These are phyloP conservation scores for Serilophus lunatus DNA, from an alignment of 2,113 vertebrate genomes.

Conservation along the genomic window DNA sequence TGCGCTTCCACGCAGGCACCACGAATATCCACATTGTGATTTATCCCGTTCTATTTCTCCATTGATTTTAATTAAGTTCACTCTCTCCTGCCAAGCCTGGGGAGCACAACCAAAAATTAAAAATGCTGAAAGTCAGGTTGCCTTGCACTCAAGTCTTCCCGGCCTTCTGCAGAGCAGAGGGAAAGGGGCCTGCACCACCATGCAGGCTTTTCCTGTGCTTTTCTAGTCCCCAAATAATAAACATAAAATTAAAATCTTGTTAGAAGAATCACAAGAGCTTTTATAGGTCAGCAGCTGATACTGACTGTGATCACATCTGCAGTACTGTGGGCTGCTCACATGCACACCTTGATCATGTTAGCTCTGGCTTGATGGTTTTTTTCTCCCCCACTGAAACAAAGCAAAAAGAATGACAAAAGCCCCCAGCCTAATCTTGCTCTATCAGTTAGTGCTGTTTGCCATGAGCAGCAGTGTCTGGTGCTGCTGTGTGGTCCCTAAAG, in stretches of 20 bases:
- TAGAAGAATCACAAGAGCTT: conserved; percentile 67
- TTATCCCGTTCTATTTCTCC: conserved; percentile 62
- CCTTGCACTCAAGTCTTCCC: conserved; percentile 18
- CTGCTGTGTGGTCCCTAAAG: neutral
- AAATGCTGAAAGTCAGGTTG: conserved; percentile 9
- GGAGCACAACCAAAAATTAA: conserved; percentile 45
- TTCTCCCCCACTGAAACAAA: neutral
- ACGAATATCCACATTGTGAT: conserved; percentile 45
- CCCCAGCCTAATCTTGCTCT: neutral
- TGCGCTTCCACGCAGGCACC: neutral
- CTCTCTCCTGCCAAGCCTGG: conserved; percentile 50
- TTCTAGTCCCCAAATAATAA: conserved; percentile 65
- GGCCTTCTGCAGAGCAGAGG: conserved; percentile 2
- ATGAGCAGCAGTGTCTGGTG: neutral
- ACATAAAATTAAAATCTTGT: conserved; percentile 75
- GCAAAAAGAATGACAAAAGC: neutral
- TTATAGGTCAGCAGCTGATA: conserved; percentile 41
- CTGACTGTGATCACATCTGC: conserved; percentile 63
- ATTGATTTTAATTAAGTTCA: conserved; percentile 75
- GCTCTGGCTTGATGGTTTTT: neutral
- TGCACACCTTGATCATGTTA: conserved; percentile 11
- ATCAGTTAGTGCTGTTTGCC: neutral
- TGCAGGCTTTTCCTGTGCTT: neutral
- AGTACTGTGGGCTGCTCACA: neutral
- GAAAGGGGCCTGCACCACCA: neutral